These are phyloP conservation scores for Arrhopalites spinosus DNA, from an alignment of 2,888 invertebrate genomes.

Conservation along the genomic window DNA sequence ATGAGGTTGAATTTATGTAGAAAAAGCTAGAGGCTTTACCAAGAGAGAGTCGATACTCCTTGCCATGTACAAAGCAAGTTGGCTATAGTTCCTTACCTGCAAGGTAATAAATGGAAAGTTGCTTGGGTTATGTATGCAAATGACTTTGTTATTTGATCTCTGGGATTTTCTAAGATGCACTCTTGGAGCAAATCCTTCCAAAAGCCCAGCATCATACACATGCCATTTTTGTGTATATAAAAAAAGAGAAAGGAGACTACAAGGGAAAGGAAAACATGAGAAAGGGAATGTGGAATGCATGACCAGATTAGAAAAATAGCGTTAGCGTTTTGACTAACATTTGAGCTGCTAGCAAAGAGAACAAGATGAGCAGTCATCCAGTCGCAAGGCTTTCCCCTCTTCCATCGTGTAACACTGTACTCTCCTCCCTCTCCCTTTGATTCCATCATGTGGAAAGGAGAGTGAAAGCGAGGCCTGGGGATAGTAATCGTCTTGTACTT, in stretches of 20 bases:
- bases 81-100: constrained; percentile 11
- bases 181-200: constrained; percentile 19
- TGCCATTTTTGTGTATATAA: background rate
- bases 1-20: background rate
- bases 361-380: background rate
- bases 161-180: constrained; percentile 33
- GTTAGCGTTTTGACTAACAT: constrained; percentile 9
- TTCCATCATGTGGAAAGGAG: no score
- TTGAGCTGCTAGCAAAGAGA: background rate
- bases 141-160: constrained; percentile 32
- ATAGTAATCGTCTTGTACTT: no score
- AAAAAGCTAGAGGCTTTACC: background rate
- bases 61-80: no score
- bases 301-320: constrained; percentile 7
- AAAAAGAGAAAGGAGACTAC: background rate
- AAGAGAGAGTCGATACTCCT: background rate
- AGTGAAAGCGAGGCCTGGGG: no score
- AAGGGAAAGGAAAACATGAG: constrained; percentile 1
- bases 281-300: background rate
- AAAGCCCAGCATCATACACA: background rate
- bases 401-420: background rate
- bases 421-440: background rate
- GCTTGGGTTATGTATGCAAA: constrained; percentile 30
- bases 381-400: background rate
- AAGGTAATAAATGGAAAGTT: constrained; percentile 24